These are phyloP conservation scores for Nipponia nippon DNA, from an alignment of 2,113 vertebrate species.

Conservation along the genomic window DNA sequence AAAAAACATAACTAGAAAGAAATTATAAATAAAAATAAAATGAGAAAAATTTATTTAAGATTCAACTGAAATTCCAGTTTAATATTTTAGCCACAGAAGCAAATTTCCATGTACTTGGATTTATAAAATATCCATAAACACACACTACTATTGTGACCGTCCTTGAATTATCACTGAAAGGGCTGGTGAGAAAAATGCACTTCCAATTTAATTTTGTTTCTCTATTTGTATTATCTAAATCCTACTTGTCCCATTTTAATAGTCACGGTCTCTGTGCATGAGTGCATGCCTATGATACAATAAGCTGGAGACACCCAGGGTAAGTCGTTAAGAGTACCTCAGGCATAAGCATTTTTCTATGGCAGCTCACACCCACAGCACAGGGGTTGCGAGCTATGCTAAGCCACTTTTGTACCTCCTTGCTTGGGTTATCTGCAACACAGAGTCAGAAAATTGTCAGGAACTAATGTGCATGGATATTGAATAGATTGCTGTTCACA, in stretches of 20 bases:
- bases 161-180: not conserved
- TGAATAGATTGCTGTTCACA: not conserved
- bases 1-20: not conserved
- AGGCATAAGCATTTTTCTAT: not conserved
- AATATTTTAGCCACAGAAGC: not conserved
- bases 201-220: not conserved
- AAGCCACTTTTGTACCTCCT: not conserved
- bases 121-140: not conserved
- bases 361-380: not conserved
- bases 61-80: not conserved
- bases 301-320: not conserved
- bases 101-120: not conserved
- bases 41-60: not conserved
- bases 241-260: not conserved
- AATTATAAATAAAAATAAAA: not conserved
- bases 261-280: not conserved
- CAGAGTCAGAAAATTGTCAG: not conserved
- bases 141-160: not conserved
- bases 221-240: not conserved
- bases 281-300: not conserved
- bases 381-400: not conserved
- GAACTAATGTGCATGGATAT: not conserved
- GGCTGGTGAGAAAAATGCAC: not conserved
- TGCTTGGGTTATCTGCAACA: not conserved
- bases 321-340: not conserved